phyloP scores from a whole-genome alignment of 35 echinoderm and acorn worm species.

The Anneissia japonica region DNA sequence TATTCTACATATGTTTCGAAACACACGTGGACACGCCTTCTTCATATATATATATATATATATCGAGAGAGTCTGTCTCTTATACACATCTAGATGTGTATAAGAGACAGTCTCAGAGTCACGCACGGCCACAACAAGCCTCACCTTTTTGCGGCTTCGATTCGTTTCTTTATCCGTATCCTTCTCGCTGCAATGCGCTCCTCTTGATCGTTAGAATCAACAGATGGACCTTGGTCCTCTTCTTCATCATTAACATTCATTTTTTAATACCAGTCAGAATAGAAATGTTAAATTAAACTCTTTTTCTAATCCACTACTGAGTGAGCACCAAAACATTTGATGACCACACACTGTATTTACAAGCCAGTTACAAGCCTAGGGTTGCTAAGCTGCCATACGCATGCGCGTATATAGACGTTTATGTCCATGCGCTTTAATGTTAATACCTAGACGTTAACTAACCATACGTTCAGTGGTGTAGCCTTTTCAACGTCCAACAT shows the following conservation, averaged over 20 bases:
- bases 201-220: constrained; percentile 90
- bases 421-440: neutral
- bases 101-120: no score
- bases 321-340: no score
- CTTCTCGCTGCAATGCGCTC: constrained; percentile 88
- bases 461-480: neutral
- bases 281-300: no score
- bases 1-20: no score
- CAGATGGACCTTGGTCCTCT: constrained; percentile 84
- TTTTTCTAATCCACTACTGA: no score
- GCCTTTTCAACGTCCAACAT: constrained; percentile 62
- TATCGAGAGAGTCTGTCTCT: no score
- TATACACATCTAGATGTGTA: no score
- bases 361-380: no score
- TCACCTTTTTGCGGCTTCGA: constrained; percentile 86
- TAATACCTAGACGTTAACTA: no score
- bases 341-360: no score
- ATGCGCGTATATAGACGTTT: neutral
- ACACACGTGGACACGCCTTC: no score
- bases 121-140: neutral
- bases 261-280: constrained; percentile 16
- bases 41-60: no score
- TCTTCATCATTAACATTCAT: constrained; percentile 95
- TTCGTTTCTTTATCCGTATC: constrained; percentile 61
- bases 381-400: neutral